phyloP scores from a whole-genome alignment of 2,113 vertebrate species.

The Clarias macrocephalus region DNA sequence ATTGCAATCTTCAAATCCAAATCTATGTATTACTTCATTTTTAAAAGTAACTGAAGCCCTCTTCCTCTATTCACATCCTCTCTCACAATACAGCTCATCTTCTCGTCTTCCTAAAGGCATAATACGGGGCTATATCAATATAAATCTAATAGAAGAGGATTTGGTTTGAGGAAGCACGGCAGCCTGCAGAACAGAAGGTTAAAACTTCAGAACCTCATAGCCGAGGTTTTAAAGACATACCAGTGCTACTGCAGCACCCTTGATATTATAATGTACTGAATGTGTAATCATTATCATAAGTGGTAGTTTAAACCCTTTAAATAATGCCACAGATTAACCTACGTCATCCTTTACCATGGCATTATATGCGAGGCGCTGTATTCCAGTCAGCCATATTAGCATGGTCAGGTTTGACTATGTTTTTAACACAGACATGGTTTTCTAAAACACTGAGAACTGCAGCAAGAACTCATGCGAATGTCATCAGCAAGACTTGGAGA shows the following conservation, averaged over 20 bases:
- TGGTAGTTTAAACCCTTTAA: not conserved
- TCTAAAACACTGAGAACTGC: not conserved
- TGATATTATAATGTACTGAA: not conserved
- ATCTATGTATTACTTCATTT: conserved; percentile 4
- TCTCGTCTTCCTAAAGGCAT: not conserved
- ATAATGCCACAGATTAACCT: not conserved
- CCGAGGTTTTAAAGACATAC: not conserved
- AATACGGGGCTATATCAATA: conserved; percentile 1
- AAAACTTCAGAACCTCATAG: conserved; percentile 26
- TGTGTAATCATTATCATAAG: not conserved
- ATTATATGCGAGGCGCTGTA: not conserved
- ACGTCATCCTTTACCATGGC: not conserved
- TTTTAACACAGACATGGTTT: conserved; percentile 6
- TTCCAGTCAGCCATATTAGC: not conserved
- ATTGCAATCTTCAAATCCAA: not conserved
- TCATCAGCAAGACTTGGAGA: conserved; percentile 41
- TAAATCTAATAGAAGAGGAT: conserved; percentile 18
- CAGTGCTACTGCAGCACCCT: not conserved
- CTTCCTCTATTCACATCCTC: not conserved
- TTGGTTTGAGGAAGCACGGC: not conserved
- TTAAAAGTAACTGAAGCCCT: not conserved
- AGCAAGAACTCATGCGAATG: conserved; percentile 44
- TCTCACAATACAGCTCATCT: not conserved
- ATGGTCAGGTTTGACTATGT: not conserved
- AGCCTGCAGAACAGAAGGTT: conserved; percentile 5